These are phyloP conservation scores for Cloeon dipterum DNA, from an alignment of 2,888 invertebrate species.

Conservation along the genomic window DNA sequence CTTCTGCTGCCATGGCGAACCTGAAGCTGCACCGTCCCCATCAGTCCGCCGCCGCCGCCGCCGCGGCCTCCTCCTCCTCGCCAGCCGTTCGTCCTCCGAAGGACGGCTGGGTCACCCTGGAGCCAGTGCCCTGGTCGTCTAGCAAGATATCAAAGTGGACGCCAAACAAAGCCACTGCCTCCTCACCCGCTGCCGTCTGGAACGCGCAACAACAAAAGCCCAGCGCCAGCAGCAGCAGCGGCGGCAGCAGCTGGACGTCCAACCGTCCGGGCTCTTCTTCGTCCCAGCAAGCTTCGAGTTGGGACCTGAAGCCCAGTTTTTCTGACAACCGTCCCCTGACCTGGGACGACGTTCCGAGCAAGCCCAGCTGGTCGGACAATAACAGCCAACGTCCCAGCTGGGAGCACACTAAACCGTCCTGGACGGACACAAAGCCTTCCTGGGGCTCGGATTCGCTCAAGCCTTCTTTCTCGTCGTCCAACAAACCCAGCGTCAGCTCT, in stretches of 20 bases:
- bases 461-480: neutral
- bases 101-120: slow-evolving; percentile 54
- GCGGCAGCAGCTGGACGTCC: slow-evolving; percentile 19
- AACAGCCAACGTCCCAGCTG: too few species aligned
- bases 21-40: neutral
- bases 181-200: slow-evolving; percentile 7
- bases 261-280: too few species aligned
- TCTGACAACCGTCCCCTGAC: too few species aligned
- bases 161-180: slow-evolving; percentile 24
- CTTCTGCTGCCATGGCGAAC: neutral
- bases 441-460: neutral
- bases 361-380: neutral
- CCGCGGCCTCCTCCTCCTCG: too few species aligned
- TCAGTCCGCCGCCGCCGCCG: too few species aligned
- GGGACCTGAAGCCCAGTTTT: too few species aligned
- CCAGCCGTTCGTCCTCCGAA: too few species aligned
- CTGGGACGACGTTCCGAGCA: neutral
- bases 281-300: too few species aligned
- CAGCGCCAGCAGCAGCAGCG: slow-evolving; percentile 11
- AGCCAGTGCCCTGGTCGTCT: slow-evolving; percentile 56
- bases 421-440: neutral
- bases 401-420: neutral
- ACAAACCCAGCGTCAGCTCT: too few species aligned
- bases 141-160: slow-evolving; percentile 65
- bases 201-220: slow-evolving; percentile 13